Evolutionary conservation across 2,888 invertebrate genomes (phyloP), one percentile per base, ranked within the genome.

Genomic region (Scaptomyza tumidula): DNA sequence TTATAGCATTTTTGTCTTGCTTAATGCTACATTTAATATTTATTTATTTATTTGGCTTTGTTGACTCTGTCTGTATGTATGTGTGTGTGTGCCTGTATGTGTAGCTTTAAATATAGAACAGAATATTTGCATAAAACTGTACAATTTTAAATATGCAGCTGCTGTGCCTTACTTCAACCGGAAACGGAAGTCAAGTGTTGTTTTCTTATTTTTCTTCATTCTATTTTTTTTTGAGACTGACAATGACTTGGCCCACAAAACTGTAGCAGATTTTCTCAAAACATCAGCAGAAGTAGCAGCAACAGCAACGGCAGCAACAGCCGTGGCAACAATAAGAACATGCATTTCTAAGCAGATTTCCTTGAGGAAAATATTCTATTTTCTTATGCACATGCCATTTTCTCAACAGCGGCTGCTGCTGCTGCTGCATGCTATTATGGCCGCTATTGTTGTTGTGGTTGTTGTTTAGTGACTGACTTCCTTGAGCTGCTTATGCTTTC

Each of bases 161-260:
- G 67, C 53, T 37, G 53, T 24, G 52, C 11, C 52, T 66, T 41
- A 29, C 16, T 48, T 63, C 56, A 41, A 73, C 56, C 86, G 80
- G 86, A 87, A 81, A 69, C 89, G 87, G 86, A 87, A 87, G 88
- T 78, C 72, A 71, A 77, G 66, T 71, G 78, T 76, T 80, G 80
- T 76, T 64, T 41, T 16, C 41, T 41, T 39, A 39, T 14, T 39
- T 39, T 16, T 16, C 16, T 16, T 10, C 3, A 0, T 9, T 16
- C 0, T 39, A 4, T 3, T 68, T 56, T 59, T 53, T 59, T 53
- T 35, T 50, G 3, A 14, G 19, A 45, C 75, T 72, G 63, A 75
- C 71, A 75, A 58, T 62, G 60, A 62, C 68, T 71, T 83, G 77
- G 68, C 68, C 74, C 75, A 80, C 69, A 41, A 70, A 86, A 76